Conservation (phyloP, 2,888 invertebrate species). For the Sepiola atlantica region DNA sequence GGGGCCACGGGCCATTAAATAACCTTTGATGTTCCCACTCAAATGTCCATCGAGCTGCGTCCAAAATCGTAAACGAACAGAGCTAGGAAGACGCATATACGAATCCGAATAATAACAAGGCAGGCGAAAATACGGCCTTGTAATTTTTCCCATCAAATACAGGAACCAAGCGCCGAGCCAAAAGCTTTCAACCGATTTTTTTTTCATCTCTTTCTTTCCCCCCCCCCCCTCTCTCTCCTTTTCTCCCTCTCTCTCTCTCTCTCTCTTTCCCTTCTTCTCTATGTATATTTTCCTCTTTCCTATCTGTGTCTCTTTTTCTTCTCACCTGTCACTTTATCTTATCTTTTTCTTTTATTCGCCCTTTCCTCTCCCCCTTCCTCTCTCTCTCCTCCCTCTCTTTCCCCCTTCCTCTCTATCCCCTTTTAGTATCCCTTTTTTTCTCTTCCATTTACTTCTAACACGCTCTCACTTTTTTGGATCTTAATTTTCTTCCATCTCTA, state of each 20-base stretch:
- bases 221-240: neutral
- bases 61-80: neutral
- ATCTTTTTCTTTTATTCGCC: neutral
- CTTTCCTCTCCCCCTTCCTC: neutral
- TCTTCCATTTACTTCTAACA: neutral
- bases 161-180: neutral
- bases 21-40: neutral
- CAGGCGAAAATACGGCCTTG: neutral
- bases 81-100: conserved; percentile 32
- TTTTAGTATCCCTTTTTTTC: neutral
- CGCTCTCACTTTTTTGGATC: neutral
- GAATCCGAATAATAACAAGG: neutral
- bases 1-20: neutral
- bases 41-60: neutral
- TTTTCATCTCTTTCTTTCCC: neutral
- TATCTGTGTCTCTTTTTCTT: neutral
- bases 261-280: too few species aligned
- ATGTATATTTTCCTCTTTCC: neutral
- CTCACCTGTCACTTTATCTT: neutral
- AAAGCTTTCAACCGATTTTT: neutral
- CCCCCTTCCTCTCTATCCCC: neutral
- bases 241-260: neutral
- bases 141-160: neutral
- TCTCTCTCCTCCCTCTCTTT: neutral
- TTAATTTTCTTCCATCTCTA: neutral